Conservation (phyloP, 2,888 invertebrate genomes). For the Dysmachus trigonus region DNA sequence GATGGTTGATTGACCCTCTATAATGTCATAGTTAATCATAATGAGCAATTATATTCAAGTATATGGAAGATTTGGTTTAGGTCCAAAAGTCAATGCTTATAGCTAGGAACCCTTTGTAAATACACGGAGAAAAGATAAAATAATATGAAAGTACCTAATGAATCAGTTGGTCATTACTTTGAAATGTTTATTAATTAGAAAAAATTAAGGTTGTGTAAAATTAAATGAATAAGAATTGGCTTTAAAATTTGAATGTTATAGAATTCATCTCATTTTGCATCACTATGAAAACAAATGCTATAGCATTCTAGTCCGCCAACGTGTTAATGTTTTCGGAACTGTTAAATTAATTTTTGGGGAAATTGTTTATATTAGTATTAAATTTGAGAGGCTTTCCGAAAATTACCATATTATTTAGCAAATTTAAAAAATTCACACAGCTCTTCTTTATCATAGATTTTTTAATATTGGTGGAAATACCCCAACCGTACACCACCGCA, state of each 20-base stretch:
- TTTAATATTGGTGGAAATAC: background rate
- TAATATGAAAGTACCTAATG: background rate
- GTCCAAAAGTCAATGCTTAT: no score
- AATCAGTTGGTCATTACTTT: constrained; percentile 19
- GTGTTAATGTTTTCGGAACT: constrained; percentile 36
- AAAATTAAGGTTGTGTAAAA: constrained; percentile 8
- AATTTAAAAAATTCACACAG: background rate
- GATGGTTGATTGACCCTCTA: no score
- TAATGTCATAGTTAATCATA: no score
- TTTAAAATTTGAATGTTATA: constrained; percentile 19
- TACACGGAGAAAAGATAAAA: background rate
- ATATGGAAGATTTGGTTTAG: no score
- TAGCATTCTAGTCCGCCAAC: constrained; percentile 41
- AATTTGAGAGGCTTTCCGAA: no score
- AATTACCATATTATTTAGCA: no score
- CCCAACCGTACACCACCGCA: background rate
- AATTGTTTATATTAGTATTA: no score
- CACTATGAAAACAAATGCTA: constrained; percentile 43
- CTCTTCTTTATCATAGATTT: background rate
- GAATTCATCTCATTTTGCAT: constrained; percentile 39
- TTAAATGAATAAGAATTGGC: constrained; percentile 21
- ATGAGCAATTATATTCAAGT: no score
- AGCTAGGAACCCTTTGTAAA: no score
- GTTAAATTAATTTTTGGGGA: no score
- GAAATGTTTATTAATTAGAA: background rate